Base-by-base conservation (phyloP, 2,888 invertebrate genomes). In the Eupithecia subfuscata region DNA sequence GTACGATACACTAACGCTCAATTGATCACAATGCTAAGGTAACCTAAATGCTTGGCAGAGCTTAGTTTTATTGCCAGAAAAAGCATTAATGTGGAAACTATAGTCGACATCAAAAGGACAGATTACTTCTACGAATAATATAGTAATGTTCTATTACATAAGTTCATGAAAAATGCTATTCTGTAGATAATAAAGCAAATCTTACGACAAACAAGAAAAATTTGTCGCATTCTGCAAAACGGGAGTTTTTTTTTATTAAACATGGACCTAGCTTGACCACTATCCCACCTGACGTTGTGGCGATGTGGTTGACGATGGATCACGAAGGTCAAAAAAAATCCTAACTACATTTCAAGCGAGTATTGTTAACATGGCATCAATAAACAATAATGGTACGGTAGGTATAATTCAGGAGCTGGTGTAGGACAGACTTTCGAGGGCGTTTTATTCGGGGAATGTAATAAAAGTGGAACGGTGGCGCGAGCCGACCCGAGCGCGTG, bases 381-480 rank as follows among this genome's bases (percentile, higher is more conserved):
- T 77, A 82, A 83, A 83, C 82, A 82, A 82, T 82, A 80, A 75
- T 80, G 80, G 78, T 80, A 80, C 78, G 30, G 18, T 34, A 40
- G n/a, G 40, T 37, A 81, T 81, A 81, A 82, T 82, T 79, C 82
- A 78, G 80, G 80, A 79, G 80, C 79, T 76, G 80, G 78, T 82
- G 81, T 84, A 86, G 88, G 86, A 76, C 77, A 73, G 75, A 78
- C 85, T 88, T 89, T 84, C 83, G 84, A 84, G 84, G 86, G 86
- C 83, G 88, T 90, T 84, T 89, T 91, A 90, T 91, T 91, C 87
- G 86, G 85, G 86, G 91, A 92, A 93, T 93, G 91, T 92, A 92
- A 93, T 93, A 93, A 91, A 91, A 91, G 86, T 88, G 88, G 86
- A 87, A 87, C 86, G 89, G 84, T 83, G 86, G 80, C 84, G 84